Percentiles rank a stretch among this genome's conserved stretches.
Evolutionary conservation across 2,888 invertebrate genomes (phyloP).

Genomic region (Drosophila diplacantha): DNA sequence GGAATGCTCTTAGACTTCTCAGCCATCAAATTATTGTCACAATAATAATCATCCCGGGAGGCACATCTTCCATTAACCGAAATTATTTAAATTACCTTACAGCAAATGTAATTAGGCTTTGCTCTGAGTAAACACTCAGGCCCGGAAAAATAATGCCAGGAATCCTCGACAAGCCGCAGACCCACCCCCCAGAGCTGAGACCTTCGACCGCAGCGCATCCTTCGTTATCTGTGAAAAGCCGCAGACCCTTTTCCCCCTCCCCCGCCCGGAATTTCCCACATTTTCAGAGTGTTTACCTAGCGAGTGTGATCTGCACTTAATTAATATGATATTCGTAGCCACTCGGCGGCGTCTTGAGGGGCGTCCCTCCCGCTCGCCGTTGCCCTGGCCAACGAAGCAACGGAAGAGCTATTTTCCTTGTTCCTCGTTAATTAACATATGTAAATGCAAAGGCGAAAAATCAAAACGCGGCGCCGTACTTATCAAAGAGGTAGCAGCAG

Average conservation of each 20-base stretch:
- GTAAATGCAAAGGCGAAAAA: slow-evolving; percentile 70
- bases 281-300: slow-evolving; percentile 51
- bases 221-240: slow-evolving; percentile 38
- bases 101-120: slow-evolving; percentile 32
- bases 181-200: slow-evolving; percentile 10
- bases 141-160: slow-evolving; percentile 15
- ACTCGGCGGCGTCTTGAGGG: slow-evolving; percentile 41
- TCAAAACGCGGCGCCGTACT: slow-evolving; percentile 54
- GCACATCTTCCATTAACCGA: slow-evolving; percentile 23
- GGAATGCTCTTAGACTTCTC: not conserved
- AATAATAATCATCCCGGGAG: not conserved
- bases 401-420: slow-evolving; percentile 43
- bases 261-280: slow-evolving; percentile 24
- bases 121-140: slow-evolving; percentile 22
- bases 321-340: slow-evolving; percentile 47
- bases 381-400: slow-evolving; percentile 39
- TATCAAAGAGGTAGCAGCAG: slow-evolving; percentile 19
- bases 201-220: slow-evolving; percentile 14
- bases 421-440: slow-evolving; percentile 64
- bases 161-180: slow-evolving; percentile 26
- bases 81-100: slow-evolving; percentile 46
- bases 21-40: slow-evolving; percentile 17
- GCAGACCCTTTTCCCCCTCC: slow-evolving; percentile 1
- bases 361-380: slow-evolving; percentile 16
- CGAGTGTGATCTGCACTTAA: slow-evolving; percentile 55